Base-by-base conservation (phyloP, 1,140 invertebrate genomes). In the Macrosteles quadrilineatus region DNA sequence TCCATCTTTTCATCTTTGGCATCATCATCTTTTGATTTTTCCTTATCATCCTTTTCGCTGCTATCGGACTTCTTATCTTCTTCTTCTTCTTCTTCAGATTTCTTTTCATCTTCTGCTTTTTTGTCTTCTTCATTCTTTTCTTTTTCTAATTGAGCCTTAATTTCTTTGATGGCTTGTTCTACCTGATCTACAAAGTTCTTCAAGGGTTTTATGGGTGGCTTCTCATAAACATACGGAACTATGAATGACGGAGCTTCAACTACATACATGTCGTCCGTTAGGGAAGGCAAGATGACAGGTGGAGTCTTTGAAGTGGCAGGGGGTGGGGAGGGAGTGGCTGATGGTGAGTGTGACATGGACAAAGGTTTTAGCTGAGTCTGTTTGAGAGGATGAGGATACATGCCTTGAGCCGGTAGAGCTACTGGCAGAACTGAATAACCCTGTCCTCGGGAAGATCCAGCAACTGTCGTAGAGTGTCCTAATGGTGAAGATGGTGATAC, bases 171-270 rank as follows among this genome's bases (percentile, higher is more conserved):
- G 76, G 88, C 85, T 69, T 87, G 85, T 47, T 86, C 87, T 63
- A 91, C 80, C 75, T 86, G 85, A 36, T 86, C 84, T 50, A 93
- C 85, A 78, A 91, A 91, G 72, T 91, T 87, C 78, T 89, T 91
- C 55, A 95, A 84, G 50, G 88, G 87, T 76, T 90, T 89, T 6
- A 91, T 79, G 0, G 92, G 91, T 2, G 91, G 91, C 79, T 94
- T 94, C 80, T 95, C 92, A 79, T 94, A 95, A n/a, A 96, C 92
- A 80, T 95, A 95, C 45, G 93, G 93, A 73, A 95, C 91, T 77
- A 96, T 94, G 77, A 96, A 95, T 14, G 92, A 95, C 2, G 93
- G 93, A 25, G 93, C 93, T 81, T 96, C 93, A 9, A 95, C 89
- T 0, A 95, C 92, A 80, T 91, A 95, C 89, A 94, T 94, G 75